Percentiles rank a stretch among this genome's conserved stretches.
phyloP scores from a whole-genome alignment of 2,113 vertebrate species.

The Ovis aries region ARS-UI_Ramb_v3.0 NC_056059.1:13044501-13045000 shows the following conservation, averaged over 20 bases:
- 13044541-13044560: neutral
- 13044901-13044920: neutral
- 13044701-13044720: neutral
- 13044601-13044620: neutral
- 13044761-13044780: neutral
- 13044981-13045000: neutral
- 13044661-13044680: neutral
- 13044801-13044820: fast-evolving
- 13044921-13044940: too few species aligned
- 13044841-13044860: neutral
- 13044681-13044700: neutral
- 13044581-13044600: neutral
- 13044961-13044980: neutral
- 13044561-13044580: neutral
- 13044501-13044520: neutral
- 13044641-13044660: neutral
- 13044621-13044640: neutral
- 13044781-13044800: neutral
- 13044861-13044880: neutral
- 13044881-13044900: neutral
- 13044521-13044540: neutral
- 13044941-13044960: too few species aligned
- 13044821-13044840: neutral
- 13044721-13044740: neutral
- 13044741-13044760: neutral